Base-by-base conservation (phyloP, 2,797 vertebrate genomes). In the Fistularia commersonii region DNA sequence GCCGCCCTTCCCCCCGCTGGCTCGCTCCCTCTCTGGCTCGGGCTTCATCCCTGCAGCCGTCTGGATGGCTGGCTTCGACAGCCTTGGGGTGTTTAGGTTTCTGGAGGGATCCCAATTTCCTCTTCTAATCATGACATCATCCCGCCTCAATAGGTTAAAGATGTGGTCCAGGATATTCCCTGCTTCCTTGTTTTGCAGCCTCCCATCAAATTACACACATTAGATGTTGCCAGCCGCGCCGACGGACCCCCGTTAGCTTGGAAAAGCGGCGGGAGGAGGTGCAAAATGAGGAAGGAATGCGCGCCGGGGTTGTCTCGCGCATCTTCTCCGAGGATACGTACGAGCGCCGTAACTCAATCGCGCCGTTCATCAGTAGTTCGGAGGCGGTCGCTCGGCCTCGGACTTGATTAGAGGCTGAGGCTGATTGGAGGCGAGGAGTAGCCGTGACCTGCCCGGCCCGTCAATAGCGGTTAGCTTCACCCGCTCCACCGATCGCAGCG, bases 111-210 rank as follows among this genome's bases (percentile, higher is more conserved):
- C 86, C 88, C 87, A 90, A 87, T 88, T 91, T 91, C 89, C 90
- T 89, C 82, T 83, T 88, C 86, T 91, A 92, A 92, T 92, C 91
- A 92, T 92, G 91, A 92, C 91, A 92, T 92, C 90, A 92, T 90
- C 84, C 76, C 72, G 86, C 79, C 86, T 90, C 82, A 88, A 92
- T 90, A 85, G 87, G 88, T 92, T 92, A 91, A 92, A 92, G 90
- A 92, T 92, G 90, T 92, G 88, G 83, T n/a, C 86, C 87, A 86
- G 88, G 85, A 88, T 87, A 87, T 87, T 85, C 87, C 73, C 69
- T 45, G 58, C 83, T 90, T 89, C 87, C 89, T 87, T 79, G 79
- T 80, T 84, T 76, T 82, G 80, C 80, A 81, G 71, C 77, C 80
- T 82, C 61, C 79, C 83, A 81, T 87, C 79, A 88, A 89, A 91